Evolutionary conservation across 2,113 vertebrate genomes (phyloP), one percentile per base, ranked within the genome.

Genomic region (Pogonocichla stellata): DNA sequence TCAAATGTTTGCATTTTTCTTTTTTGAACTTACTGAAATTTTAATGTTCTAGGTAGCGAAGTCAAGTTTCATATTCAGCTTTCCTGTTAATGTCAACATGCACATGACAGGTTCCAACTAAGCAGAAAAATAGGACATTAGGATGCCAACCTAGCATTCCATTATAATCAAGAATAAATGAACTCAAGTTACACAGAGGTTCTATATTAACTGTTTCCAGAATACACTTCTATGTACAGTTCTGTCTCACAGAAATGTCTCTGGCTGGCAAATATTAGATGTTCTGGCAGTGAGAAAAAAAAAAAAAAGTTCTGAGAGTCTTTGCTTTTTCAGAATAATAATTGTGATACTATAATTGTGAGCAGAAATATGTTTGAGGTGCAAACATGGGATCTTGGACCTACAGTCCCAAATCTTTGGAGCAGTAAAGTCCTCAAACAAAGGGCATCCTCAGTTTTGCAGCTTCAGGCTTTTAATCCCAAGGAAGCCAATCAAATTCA

Each of bases 121-220:
- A 95, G 92, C 93, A 96, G 93, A 97, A 97, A 97, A 97, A 97
- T 38, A 97, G 96, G 65, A 73, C 91, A 95, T 92, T 94, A 71
- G 72, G 74, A 94, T 94, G 80, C 91, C 85, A 84, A 92, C n/a
- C 36, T 87, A 90, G 91, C 5, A 7, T 65, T 93, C 74, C 8
- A 3, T 89, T 95, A 95, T 93, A 96, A 94, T 92, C 89, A 96
- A 91, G 95, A 94, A 95, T 91, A 88, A 97, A 90, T 91, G 81
- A 94, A 97, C 83, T 95, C 54, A 80, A 65, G 57, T 69, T 86
- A 91, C 67, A 71, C 38, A 47, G 93, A 81, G 65, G 78, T 66
- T 86, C 83, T 90, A 0, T 66, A 85, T 91, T 95, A 95, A 90
- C 77, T 69, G 51, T 94, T 95, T 88, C 87, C 64, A 96, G 71